Conservation (phyloP, 2,888 invertebrate genomes). For the Parapristionchus giblindavisi region DNA sequence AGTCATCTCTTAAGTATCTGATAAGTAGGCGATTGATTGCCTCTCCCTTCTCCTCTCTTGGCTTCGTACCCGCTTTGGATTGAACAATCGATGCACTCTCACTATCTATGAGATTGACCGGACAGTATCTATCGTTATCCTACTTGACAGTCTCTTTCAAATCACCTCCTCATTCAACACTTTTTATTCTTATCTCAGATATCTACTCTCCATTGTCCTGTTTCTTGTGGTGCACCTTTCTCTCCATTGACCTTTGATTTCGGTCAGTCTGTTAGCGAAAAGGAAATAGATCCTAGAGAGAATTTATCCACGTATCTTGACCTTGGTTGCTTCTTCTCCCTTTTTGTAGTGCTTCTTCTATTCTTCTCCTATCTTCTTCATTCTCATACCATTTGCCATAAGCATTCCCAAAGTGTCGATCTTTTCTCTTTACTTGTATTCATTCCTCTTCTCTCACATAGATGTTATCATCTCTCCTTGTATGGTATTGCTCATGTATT, state of each 20-base stretch:
- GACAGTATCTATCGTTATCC: conserved; percentile 14
- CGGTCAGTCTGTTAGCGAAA: conserved; percentile 17
- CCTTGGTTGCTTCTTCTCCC: conserved; percentile 30
- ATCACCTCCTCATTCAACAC: conserved; percentile 5
- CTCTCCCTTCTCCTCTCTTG: background rate
- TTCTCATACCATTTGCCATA: background rate
- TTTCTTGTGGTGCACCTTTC: conserved; percentile 21
- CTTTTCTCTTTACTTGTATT: background rate
- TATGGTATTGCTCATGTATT: no score
- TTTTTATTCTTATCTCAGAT: conserved; percentile 17
- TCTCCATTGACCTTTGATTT: conserved; percentile 31
- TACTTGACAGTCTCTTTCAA: conserved; percentile 23
- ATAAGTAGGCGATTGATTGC: conserved; percentile 37
- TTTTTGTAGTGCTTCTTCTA: no score
- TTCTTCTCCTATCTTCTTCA: conserved; percentile 11
- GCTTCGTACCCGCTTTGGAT: conserved; percentile 2
- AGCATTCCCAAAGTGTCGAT: conserved; percentile 20
- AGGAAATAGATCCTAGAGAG: conserved; percentile 22
- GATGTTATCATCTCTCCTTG: conserved; percentile 36
- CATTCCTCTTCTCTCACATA: conserved; percentile 15
- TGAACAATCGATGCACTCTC: conserved; percentile 33
- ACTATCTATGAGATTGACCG: conserved; percentile 8
- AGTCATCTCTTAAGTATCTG: conserved; percentile 19
- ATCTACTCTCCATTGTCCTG: conserved; percentile 20
- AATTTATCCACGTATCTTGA: conserved; percentile 10